Evolutionary conservation across 2,113 vertebrate genomes (phyloP).

Genomic region (Rhagologus leucostigma): DNA sequence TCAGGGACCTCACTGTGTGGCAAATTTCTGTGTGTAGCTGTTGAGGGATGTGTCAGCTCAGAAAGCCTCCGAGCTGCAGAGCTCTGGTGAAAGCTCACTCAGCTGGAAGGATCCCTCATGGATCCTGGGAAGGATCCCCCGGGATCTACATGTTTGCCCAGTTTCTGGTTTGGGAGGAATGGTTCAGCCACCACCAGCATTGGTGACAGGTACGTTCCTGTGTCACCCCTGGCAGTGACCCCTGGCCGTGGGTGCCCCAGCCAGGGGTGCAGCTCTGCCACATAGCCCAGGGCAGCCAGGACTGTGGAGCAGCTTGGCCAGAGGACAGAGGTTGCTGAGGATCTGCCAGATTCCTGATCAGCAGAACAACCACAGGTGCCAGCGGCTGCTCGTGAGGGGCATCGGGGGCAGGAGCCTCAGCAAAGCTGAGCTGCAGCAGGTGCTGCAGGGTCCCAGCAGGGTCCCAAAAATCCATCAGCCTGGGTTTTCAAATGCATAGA

Average conservation of each 20-base stretch:
- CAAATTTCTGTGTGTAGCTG: neutral
- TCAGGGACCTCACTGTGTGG: neutral
- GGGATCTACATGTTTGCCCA: too few species aligned
- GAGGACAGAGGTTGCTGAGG: neutral
- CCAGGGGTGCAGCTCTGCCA: neutral
- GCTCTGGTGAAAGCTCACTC: neutral
- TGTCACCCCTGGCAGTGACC: neutral
- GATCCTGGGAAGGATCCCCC: neutral
- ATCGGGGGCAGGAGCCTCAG: neutral
- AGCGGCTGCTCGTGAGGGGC: accelerated
- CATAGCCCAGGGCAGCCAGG: neutral
- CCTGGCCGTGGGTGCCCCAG: neutral
- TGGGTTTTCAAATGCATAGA: neutral
- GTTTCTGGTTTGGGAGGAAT: neutral
- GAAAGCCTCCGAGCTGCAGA: neutral
- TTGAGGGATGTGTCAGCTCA: accelerated
- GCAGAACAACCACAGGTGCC: neutral
- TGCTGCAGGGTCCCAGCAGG: neutral
- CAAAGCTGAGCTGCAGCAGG: neutral
- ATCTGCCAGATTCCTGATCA: neutral
- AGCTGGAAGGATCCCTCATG: neutral
- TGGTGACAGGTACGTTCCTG: neutral
- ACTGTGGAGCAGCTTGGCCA: accelerated
- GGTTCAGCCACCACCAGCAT: neutral
- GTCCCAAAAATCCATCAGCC: accelerated